Evolutionary conservation across 2,888 invertebrate species (phyloP).

Genomic region (Tryphoninae sp.): DNA sequence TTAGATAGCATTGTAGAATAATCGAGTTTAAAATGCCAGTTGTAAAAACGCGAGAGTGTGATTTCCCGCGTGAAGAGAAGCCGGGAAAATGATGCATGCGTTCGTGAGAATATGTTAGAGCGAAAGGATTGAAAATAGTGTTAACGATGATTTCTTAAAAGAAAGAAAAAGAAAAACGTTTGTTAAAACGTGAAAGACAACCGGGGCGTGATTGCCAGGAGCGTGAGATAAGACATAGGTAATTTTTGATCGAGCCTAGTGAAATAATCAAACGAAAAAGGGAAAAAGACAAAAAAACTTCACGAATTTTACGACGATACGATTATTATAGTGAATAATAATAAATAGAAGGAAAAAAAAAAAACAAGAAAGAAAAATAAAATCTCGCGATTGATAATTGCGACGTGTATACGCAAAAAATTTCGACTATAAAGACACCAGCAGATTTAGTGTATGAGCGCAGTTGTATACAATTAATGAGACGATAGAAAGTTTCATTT

Average conservation of each 20-base stretch:
- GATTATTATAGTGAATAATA: conserved; percentile 31
- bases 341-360: neutral
- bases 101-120: conserved; percentile 31
- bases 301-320: conserved; percentile 43
- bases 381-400: conserved; percentile 17
- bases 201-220: conserved; percentile 43
- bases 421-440: conserved; percentile 19
- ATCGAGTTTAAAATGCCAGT: conserved; percentile 78
- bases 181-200: conserved; percentile 41
- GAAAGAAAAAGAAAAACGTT: conserved; percentile 18
- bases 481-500: conserved; percentile 42
- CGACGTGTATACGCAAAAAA: conserved; percentile 48
- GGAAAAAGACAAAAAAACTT: conserved; percentile 15
- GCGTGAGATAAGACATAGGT: conserved; percentile 15
- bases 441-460: conserved; percentile 33
- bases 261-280: conserved; percentile 6
- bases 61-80: conserved; percentile 32
- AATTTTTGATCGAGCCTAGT: conserved; percentile 52
- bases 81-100: conserved; percentile 42
- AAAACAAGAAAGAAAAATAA: too few species aligned
- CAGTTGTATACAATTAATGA: conserved; percentile 46
- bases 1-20: conserved; percentile 77
- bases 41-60: conserved; percentile 69
- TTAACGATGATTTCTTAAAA: conserved; percentile 53
- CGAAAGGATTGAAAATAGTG: conserved; percentile 40